A percentile compares a stretch with the other conserved stretches of the same genome.
These are phyloP conservation scores for Orthosia cruda DNA, from an alignment of 2,888 invertebrate species.

Conservation along the genomic window DNA sequence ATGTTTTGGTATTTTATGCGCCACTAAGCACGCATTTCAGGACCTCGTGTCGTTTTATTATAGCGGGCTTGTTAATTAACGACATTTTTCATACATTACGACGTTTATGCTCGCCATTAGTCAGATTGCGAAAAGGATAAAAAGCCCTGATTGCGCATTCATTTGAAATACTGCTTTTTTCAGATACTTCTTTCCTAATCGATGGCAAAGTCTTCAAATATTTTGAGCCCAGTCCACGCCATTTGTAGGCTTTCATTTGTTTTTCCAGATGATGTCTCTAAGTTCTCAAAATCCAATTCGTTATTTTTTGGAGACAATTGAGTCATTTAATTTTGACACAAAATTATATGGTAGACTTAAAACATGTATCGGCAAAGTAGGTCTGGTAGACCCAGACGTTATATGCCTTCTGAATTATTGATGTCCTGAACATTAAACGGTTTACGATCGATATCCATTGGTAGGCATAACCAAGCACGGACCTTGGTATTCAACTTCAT, in stretches of 20 bases:
- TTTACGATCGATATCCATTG: slow-evolving; percentile 41
- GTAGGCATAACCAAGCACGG: slow-evolving; percentile 24
- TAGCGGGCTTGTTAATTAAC: slow-evolving; percentile 57
- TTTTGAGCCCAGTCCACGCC: too few relatives aligned
- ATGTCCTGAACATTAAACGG: slow-evolving; percentile 49
- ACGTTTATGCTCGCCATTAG: slow-evolving; percentile 23
- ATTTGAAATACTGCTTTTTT: slow-evolving; percentile 4
- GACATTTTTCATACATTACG: slow-evolving; percentile 34
- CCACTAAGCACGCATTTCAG: slow-evolving; percentile 55
- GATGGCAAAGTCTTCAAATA: too few relatives aligned
- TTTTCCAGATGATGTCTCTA: background rate
- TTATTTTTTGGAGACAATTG: slow-evolving; percentile 9
- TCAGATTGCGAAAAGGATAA: slow-evolving; percentile 52
- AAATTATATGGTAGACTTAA: slow-evolving; percentile 2
- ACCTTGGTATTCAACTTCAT: slow-evolving; percentile 64
- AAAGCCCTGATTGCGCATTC: background rate
- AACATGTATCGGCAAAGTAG: background rate
- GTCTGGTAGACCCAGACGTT: slow-evolving; percentile 24
- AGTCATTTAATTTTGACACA: background rate
- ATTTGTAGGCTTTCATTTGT: background rate
- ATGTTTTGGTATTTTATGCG: slow-evolving; percentile 64
- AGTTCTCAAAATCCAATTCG: background rate
- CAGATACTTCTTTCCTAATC: too few relatives aligned
- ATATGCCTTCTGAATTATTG: slow-evolving; percentile 54
- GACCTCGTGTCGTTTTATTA: slow-evolving; percentile 42